Percentiles rank a stretch among this genome's conserved stretches.
Evolutionary conservation across 2,797 vertebrate genomes (phyloP).

Genomic region (Platalea minor): DNA sequence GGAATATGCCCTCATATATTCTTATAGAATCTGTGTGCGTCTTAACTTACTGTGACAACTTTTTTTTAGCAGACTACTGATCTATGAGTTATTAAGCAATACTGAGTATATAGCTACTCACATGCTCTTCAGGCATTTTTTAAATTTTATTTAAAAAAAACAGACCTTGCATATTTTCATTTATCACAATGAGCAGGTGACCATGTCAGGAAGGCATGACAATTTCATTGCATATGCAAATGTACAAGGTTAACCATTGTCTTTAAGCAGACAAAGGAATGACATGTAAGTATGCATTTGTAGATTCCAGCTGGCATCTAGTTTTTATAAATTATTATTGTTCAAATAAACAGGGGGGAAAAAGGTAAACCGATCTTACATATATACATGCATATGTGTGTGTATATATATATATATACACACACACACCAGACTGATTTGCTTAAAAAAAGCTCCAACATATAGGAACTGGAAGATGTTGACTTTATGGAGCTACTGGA

Average conservation of each 20-base stretch:
- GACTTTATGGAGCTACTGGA: background rate
- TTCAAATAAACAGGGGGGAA: background rate
- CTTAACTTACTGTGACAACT: background rate
- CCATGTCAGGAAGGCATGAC: background rate
- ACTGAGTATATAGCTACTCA: background rate
- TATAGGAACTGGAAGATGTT: background rate
- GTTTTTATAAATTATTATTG: background rate
- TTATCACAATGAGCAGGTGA: background rate
- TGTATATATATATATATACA: background rate
- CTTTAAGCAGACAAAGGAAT: background rate
- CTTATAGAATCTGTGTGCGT: background rate
- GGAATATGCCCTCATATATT: background rate
- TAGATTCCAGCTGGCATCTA: background rate
- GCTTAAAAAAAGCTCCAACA: background rate
- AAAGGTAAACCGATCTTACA: background rate
- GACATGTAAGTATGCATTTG: background rate
- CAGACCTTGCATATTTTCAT: background rate
- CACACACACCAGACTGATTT: background rate
- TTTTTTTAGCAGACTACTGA: background rate
- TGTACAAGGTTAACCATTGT: background rate
- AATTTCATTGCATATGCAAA: background rate
- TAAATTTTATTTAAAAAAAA: background rate
- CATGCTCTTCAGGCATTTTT: accelerated
- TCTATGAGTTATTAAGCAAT: background rate
- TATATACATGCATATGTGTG: no score